Conservation (phyloP, 2,113 vertebrate species). For the Paraplagusia blochii region DNA sequence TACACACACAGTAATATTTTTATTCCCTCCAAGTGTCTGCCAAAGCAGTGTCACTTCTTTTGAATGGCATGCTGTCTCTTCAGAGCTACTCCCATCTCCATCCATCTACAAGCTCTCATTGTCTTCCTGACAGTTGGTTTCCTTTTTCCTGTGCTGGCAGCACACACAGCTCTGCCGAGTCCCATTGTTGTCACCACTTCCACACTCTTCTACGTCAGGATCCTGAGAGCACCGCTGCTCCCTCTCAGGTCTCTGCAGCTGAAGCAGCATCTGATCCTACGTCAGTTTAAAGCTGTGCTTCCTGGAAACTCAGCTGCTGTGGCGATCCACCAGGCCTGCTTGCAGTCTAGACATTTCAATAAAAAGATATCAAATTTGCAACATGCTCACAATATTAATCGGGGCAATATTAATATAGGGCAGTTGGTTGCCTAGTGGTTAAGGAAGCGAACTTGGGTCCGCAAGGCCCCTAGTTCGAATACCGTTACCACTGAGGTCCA, state of each 20-base stretch:
- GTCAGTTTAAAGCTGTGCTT: background rate
- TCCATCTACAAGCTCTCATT: slow-evolving; percentile 55
- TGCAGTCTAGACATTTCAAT: no score
- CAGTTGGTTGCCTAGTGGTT: no score
- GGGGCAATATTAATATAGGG: no score
- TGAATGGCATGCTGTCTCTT: slow-evolving; percentile 8
- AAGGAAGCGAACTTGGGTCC: no score
- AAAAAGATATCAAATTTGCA: no score
- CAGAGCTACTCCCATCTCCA: slow-evolving; percentile 42
- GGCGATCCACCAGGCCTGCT: no score
- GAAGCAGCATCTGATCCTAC: slow-evolving; percentile 16
- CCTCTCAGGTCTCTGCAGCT: slow-evolving; percentile 13
- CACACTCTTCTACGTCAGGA: slow-evolving; percentile 10
- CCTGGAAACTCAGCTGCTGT: background rate
- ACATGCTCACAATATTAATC: no score
- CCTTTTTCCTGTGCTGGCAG: slow-evolving; percentile 70
- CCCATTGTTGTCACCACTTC: slow-evolving; percentile 22
- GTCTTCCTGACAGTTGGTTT: slow-evolving; percentile 67
- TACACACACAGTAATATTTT: background rate
- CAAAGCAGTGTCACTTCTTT: background rate
- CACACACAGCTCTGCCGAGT: slow-evolving; percentile 28
- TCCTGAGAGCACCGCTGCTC: slow-evolving; percentile 2
- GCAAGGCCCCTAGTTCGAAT: no score
- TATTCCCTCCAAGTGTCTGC: background rate
- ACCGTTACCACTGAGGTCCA: no score